These are phyloP conservation scores for Rhegmatorhina hoffmannsi DNA, from an alignment of 2,113 vertebrate genomes.

Conservation along the genomic window DNA sequence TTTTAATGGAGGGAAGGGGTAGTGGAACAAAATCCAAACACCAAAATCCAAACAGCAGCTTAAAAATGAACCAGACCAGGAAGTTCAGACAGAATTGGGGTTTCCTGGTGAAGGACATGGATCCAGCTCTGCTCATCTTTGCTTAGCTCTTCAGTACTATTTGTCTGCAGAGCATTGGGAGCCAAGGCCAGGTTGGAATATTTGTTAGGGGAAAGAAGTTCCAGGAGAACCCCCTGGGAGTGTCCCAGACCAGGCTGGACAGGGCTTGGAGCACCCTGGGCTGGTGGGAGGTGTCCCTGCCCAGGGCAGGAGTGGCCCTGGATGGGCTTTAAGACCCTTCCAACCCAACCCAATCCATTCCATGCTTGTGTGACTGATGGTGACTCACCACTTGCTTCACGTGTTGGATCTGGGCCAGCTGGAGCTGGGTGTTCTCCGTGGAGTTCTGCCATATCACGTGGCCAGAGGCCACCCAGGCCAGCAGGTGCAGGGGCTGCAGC, in stretches of 20 bases:
- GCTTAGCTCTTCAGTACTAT: neutral
- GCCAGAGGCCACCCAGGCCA: slow-evolving; percentile 81
- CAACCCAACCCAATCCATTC: fast-evolving
- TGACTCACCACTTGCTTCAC: slow-evolving; percentile 89
- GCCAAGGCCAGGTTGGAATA: neutral
- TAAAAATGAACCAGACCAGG: neutral
- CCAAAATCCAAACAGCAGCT: neutral
- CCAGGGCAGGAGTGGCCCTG: neutral
- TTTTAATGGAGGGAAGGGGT: neutral
- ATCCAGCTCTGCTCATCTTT: neutral
- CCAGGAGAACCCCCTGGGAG: neutral
- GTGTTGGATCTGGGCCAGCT: slow-evolving; percentile 82
- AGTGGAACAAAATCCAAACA: neutral
- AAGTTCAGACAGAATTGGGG: neutral
- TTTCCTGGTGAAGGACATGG: neutral
- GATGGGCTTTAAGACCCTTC: neutral
- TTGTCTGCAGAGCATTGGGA: neutral
- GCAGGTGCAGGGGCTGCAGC: slow-evolving; percentile 82
- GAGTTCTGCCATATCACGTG: slow-evolving; percentile 88
- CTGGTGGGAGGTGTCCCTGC: neutral
- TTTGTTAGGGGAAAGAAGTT: fast-evolving
- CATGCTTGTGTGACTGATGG: neutral
- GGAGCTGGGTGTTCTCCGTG: slow-evolving; percentile 84
- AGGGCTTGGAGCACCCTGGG: neutral
- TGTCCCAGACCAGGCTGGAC: neutral